Evolutionary conservation across 2,113 vertebrate genomes (phyloP).

Genomic region (human): DNA sequence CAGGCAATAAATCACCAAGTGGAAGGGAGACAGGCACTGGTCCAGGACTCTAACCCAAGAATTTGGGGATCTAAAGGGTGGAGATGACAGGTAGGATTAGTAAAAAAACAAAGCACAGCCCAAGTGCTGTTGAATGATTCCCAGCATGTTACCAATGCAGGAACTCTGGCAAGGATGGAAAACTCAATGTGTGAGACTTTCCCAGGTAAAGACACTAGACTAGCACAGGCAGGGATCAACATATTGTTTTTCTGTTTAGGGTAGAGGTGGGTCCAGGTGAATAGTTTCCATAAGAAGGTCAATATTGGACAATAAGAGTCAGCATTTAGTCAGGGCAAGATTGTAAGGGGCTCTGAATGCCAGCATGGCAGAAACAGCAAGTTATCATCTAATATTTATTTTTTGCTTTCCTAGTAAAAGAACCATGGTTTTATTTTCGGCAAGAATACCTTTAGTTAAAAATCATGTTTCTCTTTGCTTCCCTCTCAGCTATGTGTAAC

Average conservation of each 20-base stretch:
- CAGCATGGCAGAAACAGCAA: background rate
- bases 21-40: background rate
- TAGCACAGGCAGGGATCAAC: background rate
- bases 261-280: background rate
- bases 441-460: background rate
- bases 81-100: background rate
- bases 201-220: background rate
- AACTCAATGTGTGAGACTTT: background rate
- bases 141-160: background rate
- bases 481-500: background rate
- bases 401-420: constrained; percentile 3
- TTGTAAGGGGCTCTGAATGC: background rate
- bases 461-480: background rate
- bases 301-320: background rate
- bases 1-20: background rate
- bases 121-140: background rate
- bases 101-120: background rate
- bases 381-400: background rate
- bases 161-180: background rate
- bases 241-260: background rate
- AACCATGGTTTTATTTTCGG: background rate
- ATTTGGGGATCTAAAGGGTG: background rate
- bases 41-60: background rate
- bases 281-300: background rate
- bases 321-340: background rate